Evolutionary conservation across 2,797 vertebrate species (phyloP), one percentile per base, ranked within the genome.

Genomic region (Pangasius larnaudii): DNA sequence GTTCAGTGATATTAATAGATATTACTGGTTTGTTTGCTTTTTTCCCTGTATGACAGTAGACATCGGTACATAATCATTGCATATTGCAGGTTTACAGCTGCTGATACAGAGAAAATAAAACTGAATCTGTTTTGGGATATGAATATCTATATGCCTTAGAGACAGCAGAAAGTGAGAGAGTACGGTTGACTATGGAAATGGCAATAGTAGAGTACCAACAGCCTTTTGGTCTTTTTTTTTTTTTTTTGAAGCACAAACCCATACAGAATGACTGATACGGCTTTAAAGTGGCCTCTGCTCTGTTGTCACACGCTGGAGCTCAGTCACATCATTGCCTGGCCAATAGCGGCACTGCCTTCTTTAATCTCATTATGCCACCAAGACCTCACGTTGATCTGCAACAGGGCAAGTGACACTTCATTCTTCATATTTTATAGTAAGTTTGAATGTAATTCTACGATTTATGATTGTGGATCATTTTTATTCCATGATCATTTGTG

Each of bases 171-270:
- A 53, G 1, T 46, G n/a, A 56, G 8, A 16, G n/a, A 56, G n/a
- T 16, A 33, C 18, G 27, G 49, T 14, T 77, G 27, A 61, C 10
- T 87, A 91, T 77, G 91, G 80, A 91, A 84, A 79, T 30, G 74
- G 63, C 84, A 92, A 93, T 90, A 74, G 53, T 80, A 59, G 33
- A 80, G 71, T 87, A 72, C 87, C 85, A 87, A 80, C 87, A 84
- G 90, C 88, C 92, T 92, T 92, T 89, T 90, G 78, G 83, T 65
- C 77, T 39, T 39, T 39, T 42, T 42, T 42, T 49, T 42, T 82
- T 42, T 36, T 59, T 53, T 49, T 42, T 22, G 1, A 65, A 19
- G 42, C 77, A 80, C 36, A 79, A 13, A 71, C 36, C 19, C 49
- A 81, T 10, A 39, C 14, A 81, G 42, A 33, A 61, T 39, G 53